Conservation (phyloP, 1,140 invertebrate species). For the Heliconius congener region DNA sequence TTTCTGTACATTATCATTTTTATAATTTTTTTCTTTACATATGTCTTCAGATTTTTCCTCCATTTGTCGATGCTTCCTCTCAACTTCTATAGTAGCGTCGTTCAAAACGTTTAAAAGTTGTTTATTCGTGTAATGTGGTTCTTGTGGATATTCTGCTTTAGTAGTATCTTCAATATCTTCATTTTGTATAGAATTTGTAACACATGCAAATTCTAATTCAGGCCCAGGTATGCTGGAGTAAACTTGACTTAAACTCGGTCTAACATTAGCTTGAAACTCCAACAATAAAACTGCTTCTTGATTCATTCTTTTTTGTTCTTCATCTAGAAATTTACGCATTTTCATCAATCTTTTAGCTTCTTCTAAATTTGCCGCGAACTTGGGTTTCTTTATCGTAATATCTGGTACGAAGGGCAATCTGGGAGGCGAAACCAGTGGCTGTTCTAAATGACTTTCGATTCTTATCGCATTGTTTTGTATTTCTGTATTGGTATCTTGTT, state of each 20-base stretch:
- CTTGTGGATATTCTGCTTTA: constrained; percentile 37
- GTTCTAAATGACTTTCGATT: constrained; percentile 68
- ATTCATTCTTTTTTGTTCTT: constrained; percentile 81
- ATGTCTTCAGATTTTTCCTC: constrained; percentile 1
- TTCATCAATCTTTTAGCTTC: constrained; percentile 84
- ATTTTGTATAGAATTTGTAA: constrained; percentile 46
- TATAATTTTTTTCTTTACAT: neutral
- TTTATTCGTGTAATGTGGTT: constrained; percentile 36
- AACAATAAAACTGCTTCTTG: constrained; percentile 76
- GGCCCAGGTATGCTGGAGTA: constrained; percentile 76
- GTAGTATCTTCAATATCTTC: constrained; percentile 37
- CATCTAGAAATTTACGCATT: constrained; percentile 83
- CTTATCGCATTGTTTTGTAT: constrained; percentile 59
- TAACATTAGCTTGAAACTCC: constrained; percentile 77
- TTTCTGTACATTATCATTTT: neutral
- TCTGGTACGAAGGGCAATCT: constrained; percentile 63
- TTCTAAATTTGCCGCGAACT: constrained; percentile 83
- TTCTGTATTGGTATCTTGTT: constrained; percentile 46
- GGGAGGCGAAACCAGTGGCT: constrained; percentile 54
- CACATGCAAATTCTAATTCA: constrained; percentile 75
- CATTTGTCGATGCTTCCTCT: constrained; percentile 16
- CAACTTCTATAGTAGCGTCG: constrained; percentile 29
- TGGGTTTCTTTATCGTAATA: constrained; percentile 81
- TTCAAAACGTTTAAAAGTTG: constrained; percentile 43
- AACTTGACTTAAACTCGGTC: constrained; percentile 73